These are phyloP conservation scores for Columba guinea DNA, from an alignment of 2,797 vertebrate species.

Conservation along the genomic window DNA sequence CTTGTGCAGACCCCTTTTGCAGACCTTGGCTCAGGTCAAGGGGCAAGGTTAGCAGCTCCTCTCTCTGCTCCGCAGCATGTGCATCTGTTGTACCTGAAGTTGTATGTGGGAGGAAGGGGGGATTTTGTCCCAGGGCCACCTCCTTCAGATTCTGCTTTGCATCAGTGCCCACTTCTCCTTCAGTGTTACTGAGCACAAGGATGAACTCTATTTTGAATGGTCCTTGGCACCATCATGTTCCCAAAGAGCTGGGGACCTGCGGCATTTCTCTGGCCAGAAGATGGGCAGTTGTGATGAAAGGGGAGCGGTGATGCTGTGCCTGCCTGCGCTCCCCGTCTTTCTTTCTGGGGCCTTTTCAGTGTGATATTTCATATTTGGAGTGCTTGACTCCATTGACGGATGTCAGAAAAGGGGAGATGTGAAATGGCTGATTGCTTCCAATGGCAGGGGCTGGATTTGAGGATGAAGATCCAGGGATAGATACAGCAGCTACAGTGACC, in stretches of 20 bases:
- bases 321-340: fast-evolving
- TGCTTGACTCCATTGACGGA: neutral
- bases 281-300: neutral
- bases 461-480: neutral
- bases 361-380: neutral
- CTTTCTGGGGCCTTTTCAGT: neutral
- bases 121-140: neutral
- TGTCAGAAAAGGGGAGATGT: neutral
- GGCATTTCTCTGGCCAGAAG: neutral
- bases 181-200: fast-evolving
- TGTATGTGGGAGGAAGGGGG: neutral
- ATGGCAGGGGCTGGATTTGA: neutral
- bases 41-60: neutral
- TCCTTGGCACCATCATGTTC: neutral
- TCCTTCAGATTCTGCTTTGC: neutral
- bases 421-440: neutral
- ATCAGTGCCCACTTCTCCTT: neutral
- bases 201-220: neutral
- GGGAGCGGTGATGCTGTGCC: fast-evolving
- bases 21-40: neutral
- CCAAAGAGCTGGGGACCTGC: neutral
- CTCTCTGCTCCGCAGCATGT: neutral
- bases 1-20: neutral
- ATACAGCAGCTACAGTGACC: fast-evolving
- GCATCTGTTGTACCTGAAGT: neutral